phyloP scores from a whole-genome alignment of 2,797 vertebrate genomes.

The Buceros bicornis region DNA sequence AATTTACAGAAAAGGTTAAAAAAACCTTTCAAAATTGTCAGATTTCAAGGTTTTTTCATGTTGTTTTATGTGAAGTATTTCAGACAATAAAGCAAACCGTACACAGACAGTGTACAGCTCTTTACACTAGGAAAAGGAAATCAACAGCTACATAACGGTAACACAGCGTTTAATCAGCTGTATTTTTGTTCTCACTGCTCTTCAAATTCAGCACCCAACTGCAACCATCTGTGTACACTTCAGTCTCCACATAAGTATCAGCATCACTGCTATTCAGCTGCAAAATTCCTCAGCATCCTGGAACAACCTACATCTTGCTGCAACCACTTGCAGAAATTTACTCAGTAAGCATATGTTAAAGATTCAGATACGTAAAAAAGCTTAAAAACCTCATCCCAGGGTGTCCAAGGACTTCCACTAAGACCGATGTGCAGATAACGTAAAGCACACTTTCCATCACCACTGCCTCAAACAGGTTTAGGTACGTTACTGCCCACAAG shows the following conservation, averaged over 20 bases:
- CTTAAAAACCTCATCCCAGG: background rate
- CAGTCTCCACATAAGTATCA: background rate
- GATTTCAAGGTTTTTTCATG: background rate
- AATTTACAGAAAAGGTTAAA: background rate
- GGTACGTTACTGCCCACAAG: background rate
- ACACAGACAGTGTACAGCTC: background rate
- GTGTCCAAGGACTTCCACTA: background rate
- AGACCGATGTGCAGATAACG: background rate
- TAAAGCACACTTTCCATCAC: background rate
- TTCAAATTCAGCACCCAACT: slow-evolving; percentile 3
- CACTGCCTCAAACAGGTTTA: background rate
- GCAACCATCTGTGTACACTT: slow-evolving; percentile 14
- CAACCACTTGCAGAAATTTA: background rate
- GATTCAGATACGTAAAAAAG: background rate
- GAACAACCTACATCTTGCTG: background rate
- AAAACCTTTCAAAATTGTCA: accelerated
- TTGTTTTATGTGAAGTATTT: background rate
- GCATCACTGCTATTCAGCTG: background rate
- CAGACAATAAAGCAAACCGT: background rate
- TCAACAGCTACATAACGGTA: background rate
- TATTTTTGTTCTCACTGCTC: background rate
- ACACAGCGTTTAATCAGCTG: background rate
- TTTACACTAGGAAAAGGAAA: background rate
- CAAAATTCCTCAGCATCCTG: background rate
- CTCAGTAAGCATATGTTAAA: background rate